A percentile compares a stretch with the other conserved stretches of the same genome.
phyloP scores from a whole-genome alignment of 1,140 invertebrate species.

The Laodelphax striatellus region DNA sequence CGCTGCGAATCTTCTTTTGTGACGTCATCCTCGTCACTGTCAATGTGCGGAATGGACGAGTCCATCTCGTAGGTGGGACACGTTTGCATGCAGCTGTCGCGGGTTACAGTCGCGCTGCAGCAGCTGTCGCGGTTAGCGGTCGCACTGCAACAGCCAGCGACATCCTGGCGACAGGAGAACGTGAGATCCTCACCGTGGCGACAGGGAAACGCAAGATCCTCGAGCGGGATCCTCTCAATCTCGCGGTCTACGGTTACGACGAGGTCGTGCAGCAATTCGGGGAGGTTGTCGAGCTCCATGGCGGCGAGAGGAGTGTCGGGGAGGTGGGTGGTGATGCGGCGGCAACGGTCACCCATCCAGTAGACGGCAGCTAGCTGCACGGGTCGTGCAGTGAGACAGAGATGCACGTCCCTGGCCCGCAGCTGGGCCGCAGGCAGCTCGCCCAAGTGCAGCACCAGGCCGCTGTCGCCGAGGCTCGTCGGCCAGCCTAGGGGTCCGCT shows the following conservation, averaged over 20 bases:
- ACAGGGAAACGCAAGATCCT: slow-evolving; percentile 50
- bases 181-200: slow-evolving; percentile 28
- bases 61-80: slow-evolving; percentile 48
- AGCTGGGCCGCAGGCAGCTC: slow-evolving; percentile 36
- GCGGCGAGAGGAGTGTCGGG: slow-evolving; percentile 4
- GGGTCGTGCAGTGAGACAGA: slow-evolving; percentile 31
- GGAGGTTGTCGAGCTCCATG: slow-evolving; percentile 30
- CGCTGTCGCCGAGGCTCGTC: slow-evolving; percentile 32
- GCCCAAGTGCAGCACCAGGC: slow-evolving; percentile 34
- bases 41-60: slow-evolving; percentile 56
- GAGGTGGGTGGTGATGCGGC: not conserved
- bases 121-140: slow-evolving; percentile 26
- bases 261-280: slow-evolving; percentile 45
- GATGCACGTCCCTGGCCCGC: slow-evolving; percentile 38
- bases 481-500: slow-evolving; percentile 36
- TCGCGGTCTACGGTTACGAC: slow-evolving; percentile 52
- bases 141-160: slow-evolving; percentile 27
- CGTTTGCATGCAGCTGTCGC: slow-evolving; percentile 34
- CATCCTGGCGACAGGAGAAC: slow-evolving; percentile 41
- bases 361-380: not conserved
- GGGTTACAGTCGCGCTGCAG: slow-evolving; percentile 26
- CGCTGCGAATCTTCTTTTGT: no score
- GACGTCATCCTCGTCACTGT: slow-evolving; percentile 47
- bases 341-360: slow-evolving; percentile 16
- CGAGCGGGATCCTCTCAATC: slow-evolving; percentile 49